Conservation (phyloP, 2,797 vertebrate genomes). For the Malacoraja senta region DNA sequence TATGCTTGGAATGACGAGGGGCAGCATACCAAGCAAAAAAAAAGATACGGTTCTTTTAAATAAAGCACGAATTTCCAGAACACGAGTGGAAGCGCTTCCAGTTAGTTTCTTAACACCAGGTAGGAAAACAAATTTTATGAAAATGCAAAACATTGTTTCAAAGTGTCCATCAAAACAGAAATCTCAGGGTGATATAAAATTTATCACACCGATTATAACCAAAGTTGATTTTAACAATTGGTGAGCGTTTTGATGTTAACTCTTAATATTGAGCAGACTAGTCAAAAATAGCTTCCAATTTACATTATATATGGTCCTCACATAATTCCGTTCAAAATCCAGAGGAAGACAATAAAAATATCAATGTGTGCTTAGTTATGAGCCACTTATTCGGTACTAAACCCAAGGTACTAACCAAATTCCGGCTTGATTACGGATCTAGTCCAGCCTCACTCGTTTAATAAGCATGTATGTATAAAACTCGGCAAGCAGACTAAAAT, state of each 20-base stretch:
- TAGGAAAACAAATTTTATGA: neutral
- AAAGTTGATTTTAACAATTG: constrained; percentile 31
- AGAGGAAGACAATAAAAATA: constrained; percentile 41
- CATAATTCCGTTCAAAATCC: constrained; percentile 42
- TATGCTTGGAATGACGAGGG: neutral
- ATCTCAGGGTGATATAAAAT: neutral
- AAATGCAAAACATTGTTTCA: neutral
- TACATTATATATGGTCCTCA: constrained; percentile 9
- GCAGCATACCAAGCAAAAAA: neutral
- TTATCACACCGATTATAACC: constrained; percentile 26
- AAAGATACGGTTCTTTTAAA: neutral
- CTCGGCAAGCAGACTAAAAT: constrained; percentile 41
- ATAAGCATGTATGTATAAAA: constrained; percentile 40
- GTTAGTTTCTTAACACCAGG: neutral
- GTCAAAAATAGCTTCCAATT: neutral
- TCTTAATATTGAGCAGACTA: neutral
- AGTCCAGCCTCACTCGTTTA: neutral
- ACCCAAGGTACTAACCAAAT: neutral
- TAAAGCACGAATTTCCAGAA: neutral
- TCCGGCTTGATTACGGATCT: neutral
- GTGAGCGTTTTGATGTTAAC: constrained; percentile 40
- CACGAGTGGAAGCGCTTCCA: neutral
- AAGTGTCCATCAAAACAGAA: constrained; percentile 10
- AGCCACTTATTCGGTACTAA: constrained; percentile 46
- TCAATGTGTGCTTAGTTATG: constrained; percentile 48